These are phyloP conservation scores for Periplaneta americana DNA, from an alignment of 1,140 invertebrate species.

Conservation along the genomic window DNA sequence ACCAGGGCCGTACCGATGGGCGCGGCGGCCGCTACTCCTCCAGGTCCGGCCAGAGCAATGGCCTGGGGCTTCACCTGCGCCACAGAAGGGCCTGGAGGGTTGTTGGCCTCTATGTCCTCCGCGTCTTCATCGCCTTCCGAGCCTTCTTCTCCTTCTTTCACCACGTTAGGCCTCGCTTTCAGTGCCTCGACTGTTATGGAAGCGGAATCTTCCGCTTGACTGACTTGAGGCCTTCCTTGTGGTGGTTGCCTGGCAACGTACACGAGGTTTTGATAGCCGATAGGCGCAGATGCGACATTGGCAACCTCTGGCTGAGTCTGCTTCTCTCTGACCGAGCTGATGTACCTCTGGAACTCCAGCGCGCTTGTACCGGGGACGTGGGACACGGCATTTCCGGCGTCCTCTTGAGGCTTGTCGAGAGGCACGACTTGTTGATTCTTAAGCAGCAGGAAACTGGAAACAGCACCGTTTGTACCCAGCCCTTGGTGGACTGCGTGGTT, in stretches of 20 bases:
- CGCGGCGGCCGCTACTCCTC: conserved; percentile 39
- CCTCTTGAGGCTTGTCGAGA: background rate
- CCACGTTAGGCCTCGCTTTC: background rate
- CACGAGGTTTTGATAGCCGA: background rate
- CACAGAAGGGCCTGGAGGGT: conserved; percentile 29
- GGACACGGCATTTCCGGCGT: background rate
- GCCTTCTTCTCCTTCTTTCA: background rate
- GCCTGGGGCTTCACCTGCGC: conserved; percentile 40
- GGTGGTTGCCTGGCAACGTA: background rate
- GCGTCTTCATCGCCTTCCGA: background rate
- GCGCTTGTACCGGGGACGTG: background rate
- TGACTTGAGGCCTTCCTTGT: background rate
- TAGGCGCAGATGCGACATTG: background rate
- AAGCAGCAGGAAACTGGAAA: conserved; percentile 18
- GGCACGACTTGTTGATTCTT: background rate
- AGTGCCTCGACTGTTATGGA: background rate
- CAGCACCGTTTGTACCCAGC: conserved; percentile 10
- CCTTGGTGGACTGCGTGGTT: background rate
- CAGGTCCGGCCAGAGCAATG: conserved; percentile 40
- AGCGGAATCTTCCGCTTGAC: background rate
- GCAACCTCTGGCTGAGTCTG: background rate
- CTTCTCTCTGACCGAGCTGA: background rate
- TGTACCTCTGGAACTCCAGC: background rate
- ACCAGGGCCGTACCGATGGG: conserved; percentile 40
- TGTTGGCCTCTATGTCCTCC: conserved; percentile 11